Evolutionary conservation across 2,797 vertebrate genomes (phyloP).

Genomic region (Potorous gilbertii): DNA sequence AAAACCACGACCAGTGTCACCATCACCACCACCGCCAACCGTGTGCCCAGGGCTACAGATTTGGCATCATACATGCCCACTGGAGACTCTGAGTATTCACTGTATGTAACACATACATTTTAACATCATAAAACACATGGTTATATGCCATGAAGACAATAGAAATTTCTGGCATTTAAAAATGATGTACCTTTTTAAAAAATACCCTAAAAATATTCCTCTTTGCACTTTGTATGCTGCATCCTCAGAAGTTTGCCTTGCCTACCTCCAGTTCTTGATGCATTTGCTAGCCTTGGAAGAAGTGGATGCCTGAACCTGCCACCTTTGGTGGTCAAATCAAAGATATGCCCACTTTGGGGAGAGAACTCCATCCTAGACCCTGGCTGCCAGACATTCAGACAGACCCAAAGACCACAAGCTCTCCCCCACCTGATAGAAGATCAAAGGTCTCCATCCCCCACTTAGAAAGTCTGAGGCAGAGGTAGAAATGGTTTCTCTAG

Average conservation of each 20-base stretch:
- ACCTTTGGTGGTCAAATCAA: neutral
- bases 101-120: neutral
- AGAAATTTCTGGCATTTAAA: neutral
- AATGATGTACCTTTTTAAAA: neutral
- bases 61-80: neutral
- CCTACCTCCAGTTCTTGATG: neutral
- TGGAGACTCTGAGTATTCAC: neutral
- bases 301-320: neutral
- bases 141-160: neutral
- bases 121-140: neutral
- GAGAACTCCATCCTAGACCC: slow-evolving; percentile 14
- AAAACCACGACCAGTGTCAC: neutral
- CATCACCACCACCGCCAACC: neutral
- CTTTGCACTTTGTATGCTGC: neutral
- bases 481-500: neutral
- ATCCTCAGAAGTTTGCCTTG: neutral
- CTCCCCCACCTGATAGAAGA: neutral
- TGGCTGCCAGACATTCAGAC: slow-evolving; percentile 37
- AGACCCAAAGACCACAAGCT: neutral
- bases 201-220: neutral
- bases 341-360: neutral
- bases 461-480: neutral
- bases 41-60: neutral
- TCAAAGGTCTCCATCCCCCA: slow-evolving; percentile 6
- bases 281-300: neutral